These are phyloP conservation scores for Sinocyclocheilus rhinocerous DNA, from an alignment of 2,113 vertebrate genomes.

Conservation along the genomic window DNA sequence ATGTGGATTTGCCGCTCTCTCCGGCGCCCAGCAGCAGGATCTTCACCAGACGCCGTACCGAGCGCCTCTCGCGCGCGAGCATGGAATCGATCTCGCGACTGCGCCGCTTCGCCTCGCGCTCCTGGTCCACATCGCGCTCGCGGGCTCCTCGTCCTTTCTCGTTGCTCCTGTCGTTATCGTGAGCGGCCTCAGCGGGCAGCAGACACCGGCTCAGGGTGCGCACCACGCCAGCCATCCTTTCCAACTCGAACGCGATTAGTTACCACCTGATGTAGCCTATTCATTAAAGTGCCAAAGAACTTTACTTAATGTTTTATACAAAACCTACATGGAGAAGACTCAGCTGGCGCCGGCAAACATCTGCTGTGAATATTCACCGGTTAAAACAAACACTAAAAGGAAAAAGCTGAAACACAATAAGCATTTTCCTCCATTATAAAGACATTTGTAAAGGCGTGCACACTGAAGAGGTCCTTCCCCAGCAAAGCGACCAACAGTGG, in stretches of 20 bases:
- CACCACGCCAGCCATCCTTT: conserved; percentile 83
- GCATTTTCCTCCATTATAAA: conserved; percentile 9
- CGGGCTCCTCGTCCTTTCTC: conserved; percentile 64
- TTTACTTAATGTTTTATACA: conserved; percentile 10
- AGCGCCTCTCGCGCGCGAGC: conserved; percentile 82
- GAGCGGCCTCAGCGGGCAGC: conserved; percentile 78
- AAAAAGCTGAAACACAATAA: not conserved
- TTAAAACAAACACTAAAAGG: not conserved
- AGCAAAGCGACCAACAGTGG: not conserved
- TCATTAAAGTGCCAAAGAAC: conserved; percentile 34
- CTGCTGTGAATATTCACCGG: not conserved
- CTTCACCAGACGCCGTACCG: conserved; percentile 81
- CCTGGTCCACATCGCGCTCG: conserved; percentile 72
- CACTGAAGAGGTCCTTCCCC: conserved; percentile 4
- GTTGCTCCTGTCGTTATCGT: conserved; percentile 58
- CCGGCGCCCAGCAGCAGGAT: conserved; percentile 85
- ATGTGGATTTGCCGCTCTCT: conserved; percentile 87
- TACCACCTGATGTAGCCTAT: conserved; percentile 9
- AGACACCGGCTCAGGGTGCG: conserved; percentile 84
- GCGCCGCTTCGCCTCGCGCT: conserved; percentile 81
- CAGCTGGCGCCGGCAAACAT: not conserved
- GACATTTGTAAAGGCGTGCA: not conserved
- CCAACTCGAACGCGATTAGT: conserved; percentile 34
- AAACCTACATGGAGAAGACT: conserved; percentile 10
- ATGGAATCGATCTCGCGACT: conserved; percentile 85